phyloP scores from a whole-genome alignment of 2,113 vertebrate genomes.

The Pygoscelis antarcticus region DNA sequence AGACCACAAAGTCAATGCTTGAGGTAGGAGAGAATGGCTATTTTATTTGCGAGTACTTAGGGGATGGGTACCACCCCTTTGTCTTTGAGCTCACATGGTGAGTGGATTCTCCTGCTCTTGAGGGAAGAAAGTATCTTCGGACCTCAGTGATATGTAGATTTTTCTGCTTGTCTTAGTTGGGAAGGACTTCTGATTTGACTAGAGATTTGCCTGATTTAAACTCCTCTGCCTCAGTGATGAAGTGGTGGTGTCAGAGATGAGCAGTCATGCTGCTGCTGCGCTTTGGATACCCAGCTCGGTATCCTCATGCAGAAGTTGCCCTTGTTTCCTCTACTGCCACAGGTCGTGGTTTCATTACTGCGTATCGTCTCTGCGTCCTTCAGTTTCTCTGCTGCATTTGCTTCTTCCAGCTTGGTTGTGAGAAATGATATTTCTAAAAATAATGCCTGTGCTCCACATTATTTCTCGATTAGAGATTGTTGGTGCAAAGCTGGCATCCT shows the following conservation, averaged over 20 bases:
- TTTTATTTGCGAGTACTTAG: background rate
- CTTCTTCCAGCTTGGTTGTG: background rate
- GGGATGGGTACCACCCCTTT: background rate
- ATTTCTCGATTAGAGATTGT: background rate
- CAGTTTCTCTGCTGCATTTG: background rate
- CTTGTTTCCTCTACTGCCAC: background rate
- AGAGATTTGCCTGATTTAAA: background rate
- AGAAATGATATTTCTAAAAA: background rate
- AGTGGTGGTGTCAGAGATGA: background rate
- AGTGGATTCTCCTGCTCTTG: background rate
- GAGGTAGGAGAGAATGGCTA: background rate
- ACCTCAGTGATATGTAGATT: background rate
- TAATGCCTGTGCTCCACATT: background rate
- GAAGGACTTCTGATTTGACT: background rate
- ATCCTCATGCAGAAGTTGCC: background rate
- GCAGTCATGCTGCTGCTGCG: fast-evolving
- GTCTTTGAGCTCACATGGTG: fast-evolving
- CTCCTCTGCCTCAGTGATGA: background rate
- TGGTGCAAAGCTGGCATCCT: background rate
- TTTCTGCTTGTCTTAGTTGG: background rate
- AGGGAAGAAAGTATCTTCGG: background rate
- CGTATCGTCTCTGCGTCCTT: background rate
- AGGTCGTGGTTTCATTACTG: background rate
- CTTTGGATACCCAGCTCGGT: too few relatives aligned
- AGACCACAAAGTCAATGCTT: background rate